phyloP scores from a whole-genome alignment of 2,113 vertebrate genomes.

The Noctilio leporinus region DNA sequence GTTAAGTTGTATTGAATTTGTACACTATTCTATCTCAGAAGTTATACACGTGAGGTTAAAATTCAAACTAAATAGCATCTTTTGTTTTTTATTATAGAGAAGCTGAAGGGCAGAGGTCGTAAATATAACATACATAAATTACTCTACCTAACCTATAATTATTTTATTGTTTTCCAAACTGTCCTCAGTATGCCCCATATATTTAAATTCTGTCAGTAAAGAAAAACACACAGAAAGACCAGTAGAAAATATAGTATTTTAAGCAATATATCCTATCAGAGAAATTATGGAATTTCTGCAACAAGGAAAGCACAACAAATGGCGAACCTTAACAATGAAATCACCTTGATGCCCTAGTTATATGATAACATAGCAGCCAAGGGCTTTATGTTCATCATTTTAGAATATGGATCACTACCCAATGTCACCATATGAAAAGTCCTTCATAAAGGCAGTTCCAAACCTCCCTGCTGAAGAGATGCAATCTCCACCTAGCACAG shows the following conservation, averaged over 20 bases:
- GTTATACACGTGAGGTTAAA: no score
- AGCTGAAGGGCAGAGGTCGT: neutral
- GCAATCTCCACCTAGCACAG: no score
- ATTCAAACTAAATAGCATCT: neutral
- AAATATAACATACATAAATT: neutral
- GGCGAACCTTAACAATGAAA: neutral
- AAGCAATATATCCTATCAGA: neutral
- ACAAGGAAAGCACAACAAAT: neutral
- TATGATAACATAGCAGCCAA: neutral
- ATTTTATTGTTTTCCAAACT: neutral
- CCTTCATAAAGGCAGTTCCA: neutral
- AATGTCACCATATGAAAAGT: neutral
- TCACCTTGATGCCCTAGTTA: neutral
- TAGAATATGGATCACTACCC: neutral
- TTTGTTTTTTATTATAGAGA: neutral
- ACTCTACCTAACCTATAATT: neutral
- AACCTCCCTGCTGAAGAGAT: neutral
- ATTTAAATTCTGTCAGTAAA: neutral
- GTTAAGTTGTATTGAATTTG: neutral
- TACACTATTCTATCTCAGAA: neutral
- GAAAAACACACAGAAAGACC: neutral
- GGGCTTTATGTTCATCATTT: neutral
- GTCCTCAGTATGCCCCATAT: neutral
- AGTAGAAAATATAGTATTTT: neutral
- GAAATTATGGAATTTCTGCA: neutral